Evolutionary conservation across 2,888 invertebrate species (phyloP), one percentile per base, ranked within the genome.

Genomic region (Mesopsocus fuscifrons): DNA sequence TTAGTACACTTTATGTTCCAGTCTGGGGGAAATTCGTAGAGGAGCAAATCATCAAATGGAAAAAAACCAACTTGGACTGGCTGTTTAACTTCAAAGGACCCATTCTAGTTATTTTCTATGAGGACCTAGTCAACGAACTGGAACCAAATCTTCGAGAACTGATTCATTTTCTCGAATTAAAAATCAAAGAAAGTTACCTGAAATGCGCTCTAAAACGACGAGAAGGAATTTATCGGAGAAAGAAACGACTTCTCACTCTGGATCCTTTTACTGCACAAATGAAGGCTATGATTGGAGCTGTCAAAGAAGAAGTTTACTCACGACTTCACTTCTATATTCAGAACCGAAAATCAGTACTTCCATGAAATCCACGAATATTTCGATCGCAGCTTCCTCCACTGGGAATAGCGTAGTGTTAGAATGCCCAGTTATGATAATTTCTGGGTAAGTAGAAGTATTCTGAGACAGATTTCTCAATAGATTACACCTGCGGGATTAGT

Each of bases 1-100:
- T n/a, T n/a, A n/a, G n/a, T n/a, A n/a, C n/a, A n/a, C n/a, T n/a
- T n/a, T 46, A 47, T 47, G 44, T 60, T 59, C 20, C 57, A 78
- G 80, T 74, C 56, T 82, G 82, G 82, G 65, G 69, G 38, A 68
- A 69, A 44, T 79, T 80, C 58, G 81, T 81, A 20, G 61, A 64
- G 26, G 70, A 68, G 20, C 76, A 79, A 55, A 60, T 78, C 32
- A 57, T 63, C 17, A 68, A 67, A 20, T 83, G 82, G 82, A 72
- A 73, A 57, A 63, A 69, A 22, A 70, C 77, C 50, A 77, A 81
- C 55, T 58, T 71, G 26, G 68, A 72, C 52, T 83, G 82, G 81
- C 63, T 81, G 48, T 64, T 67, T 43, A 69, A 71, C 52, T 82
- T 77, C 58, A 65, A 68, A 2, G 78, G 79, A 9, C 71, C 73